Base-by-base conservation (phyloP, 2,888 invertebrate genomes). In the Acanthosepion pharaonis region DNA sequence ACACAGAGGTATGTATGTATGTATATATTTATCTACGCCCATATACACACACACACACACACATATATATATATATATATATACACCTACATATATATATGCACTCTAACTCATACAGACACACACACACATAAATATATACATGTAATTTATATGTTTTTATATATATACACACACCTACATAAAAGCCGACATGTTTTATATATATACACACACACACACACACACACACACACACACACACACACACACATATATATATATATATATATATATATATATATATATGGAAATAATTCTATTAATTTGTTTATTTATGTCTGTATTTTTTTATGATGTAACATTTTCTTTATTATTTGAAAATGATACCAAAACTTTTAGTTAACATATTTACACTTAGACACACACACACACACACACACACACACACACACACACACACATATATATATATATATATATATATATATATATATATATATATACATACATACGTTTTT, bases 361-460 rank as follows among this genome's bases (percentile, higher is more conserved):
- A 42, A 42, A 42, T 42, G 42, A 42, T 42, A 42, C 42, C 42
- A 42, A 33, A 42, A 2, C 42, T 42, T 42, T 42, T 3, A 42
- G 42, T 0, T 42, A 42, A 42, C 42, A 42, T 42, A 42, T 42
- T 42, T 42, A 1, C 42, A 42, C 42, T 42, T 42, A 42, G 42
- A 42, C 42, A 42, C 42, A 2, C 42, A 42, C 42, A 42, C 33
- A 1, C 33, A 9, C 33, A 23, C 33, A 91, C 33, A 33, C 33
- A 33, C 33, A 33, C 33, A 33, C 33, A 33, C 33, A 33, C 33
- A 33, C 48, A 92, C 6, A 25, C 51, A 48, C 51, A 92, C 51
- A 92, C 51, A 92, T 92, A 92, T 92, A 92, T 48, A 51, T 92
- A 51, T 92, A 92, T 92, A 51, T 91, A 91, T 91, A 91, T 91